Percentiles rank a stretch among this genome's conserved stretches.
phyloP scores from a whole-genome alignment of 2,113 vertebrate genomes.

The Gambusia holbrooki region DNA sequence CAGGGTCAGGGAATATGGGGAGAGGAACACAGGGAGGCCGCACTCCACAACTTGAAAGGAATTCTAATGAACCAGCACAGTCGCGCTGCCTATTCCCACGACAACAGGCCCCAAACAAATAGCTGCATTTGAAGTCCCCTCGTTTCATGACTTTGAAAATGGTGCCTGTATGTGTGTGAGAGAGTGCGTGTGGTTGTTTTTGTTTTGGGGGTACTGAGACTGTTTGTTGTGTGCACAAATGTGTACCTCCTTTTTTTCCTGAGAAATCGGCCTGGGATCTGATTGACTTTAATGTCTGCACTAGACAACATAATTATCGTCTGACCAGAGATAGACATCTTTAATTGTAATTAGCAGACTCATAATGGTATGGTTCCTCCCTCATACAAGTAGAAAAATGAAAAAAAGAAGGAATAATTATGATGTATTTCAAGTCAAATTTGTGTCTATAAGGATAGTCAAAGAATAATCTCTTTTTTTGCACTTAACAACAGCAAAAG shows the following conservation, averaged over 20 bases:
- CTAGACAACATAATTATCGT: conserved; percentile 67
- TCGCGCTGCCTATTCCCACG: conserved; percentile 82
- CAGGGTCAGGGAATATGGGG: conserved; percentile 83
- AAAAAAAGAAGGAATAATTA: conserved; percentile 22
- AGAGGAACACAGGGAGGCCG: conserved; percentile 81
- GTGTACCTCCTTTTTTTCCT: conserved; percentile 48
- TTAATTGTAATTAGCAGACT: conserved; percentile 51
- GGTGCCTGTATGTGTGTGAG: conserved; percentile 55
- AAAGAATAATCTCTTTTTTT: conserved; percentile 30
- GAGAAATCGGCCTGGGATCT: conserved; percentile 66
- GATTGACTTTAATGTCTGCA: conserved; percentile 67
- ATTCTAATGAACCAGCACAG: conserved; percentile 84
- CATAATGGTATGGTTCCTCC: conserved; percentile 11
- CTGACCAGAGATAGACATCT: conserved; percentile 59
- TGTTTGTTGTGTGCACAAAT: conserved; percentile 45
- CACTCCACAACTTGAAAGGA: conserved; percentile 85
- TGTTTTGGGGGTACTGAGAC: conserved; percentile 66
- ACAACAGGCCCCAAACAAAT: conserved; percentile 86
- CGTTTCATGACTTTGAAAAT: conserved; percentile 83
- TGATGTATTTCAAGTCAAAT: conserved; percentile 14
- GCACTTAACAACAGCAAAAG: conserved; percentile 31
- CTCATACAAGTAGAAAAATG: background rate
- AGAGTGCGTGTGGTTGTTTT: conserved; percentile 59
- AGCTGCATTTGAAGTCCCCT: conserved; percentile 86
- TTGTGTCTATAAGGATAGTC: conserved; percentile 18